These are phyloP conservation scores for Thalassoma bifasciatum DNA, from an alignment of 2,113 vertebrate species.

Conservation along the genomic window DNA sequence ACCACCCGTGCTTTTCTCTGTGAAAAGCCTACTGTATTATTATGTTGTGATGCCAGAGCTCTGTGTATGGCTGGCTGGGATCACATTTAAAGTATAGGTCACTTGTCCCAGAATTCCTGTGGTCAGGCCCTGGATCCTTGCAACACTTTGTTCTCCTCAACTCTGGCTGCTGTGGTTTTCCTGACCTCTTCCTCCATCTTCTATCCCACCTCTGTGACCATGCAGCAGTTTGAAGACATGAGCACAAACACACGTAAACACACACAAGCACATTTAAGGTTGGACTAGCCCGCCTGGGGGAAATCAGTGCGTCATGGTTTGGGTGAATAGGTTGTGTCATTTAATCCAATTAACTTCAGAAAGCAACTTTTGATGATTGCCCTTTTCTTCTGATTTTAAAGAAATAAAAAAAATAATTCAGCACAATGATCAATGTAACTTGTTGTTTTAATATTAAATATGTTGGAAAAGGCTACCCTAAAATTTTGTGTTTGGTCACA, in stretches of 20 bases:
- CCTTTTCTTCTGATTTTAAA: background rate
- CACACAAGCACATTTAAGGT: constrained; percentile 49
- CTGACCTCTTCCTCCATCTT: constrained; percentile 75
- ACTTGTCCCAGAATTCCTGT: constrained; percentile 80
- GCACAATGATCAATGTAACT: no score
- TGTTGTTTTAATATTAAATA: no score
- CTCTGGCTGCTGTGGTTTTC: constrained; percentile 69
- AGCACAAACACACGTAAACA: constrained; percentile 33
- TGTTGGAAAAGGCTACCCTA: no score
- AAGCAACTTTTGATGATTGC: background rate
- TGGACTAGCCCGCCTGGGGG: constrained; percentile 32
- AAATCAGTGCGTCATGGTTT: constrained; percentile 43
- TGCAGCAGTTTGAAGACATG: constrained; percentile 29
- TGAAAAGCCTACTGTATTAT: constrained; percentile 68
- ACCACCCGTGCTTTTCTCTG: constrained; percentile 35
- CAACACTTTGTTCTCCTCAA: constrained; percentile 76
- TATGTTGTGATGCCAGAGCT: constrained; percentile 59
- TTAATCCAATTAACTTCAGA: constrained; percentile 37
- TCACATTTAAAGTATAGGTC: constrained; percentile 81
- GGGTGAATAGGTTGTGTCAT: constrained; percentile 40
- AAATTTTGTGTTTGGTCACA: no score
- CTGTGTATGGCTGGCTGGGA: constrained; percentile 62
- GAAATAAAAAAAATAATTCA: background rate
- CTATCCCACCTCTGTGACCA: constrained; percentile 58
- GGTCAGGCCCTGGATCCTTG: constrained; percentile 70